Conservation (phyloP, 1,140 invertebrate genomes). For the Coptotermes formosanus region DNA sequence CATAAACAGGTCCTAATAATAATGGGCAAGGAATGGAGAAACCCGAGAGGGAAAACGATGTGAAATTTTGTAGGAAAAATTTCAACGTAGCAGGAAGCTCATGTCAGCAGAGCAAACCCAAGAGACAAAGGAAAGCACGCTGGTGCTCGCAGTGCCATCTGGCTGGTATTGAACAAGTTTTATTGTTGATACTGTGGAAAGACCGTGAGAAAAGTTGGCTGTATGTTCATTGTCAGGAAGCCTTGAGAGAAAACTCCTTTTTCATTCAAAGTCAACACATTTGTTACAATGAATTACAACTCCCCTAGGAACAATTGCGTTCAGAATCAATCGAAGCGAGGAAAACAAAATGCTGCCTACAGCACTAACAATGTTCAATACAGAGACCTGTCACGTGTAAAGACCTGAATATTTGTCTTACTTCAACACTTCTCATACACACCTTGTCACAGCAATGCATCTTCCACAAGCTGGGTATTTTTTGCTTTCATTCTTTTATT, state of each 20-base stretch:
- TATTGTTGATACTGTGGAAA: neutral
- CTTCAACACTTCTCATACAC: no score
- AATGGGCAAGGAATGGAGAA: neutral
- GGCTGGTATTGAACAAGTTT: neutral
- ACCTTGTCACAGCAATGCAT: no score
- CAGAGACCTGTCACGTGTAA: no score
- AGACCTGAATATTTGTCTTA: no score
- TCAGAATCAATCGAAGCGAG: neutral
- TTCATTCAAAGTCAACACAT: neutral
- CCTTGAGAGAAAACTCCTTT: neutral
- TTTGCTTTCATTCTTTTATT: no score
- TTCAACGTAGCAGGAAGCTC: neutral
- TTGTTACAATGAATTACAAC: constrained; percentile 3
- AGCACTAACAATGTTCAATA: neutral
- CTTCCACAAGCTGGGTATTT: no score
- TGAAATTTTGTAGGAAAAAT: neutral
- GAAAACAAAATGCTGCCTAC: neutral
- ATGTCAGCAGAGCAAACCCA: neutral
- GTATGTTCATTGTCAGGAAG: neutral
- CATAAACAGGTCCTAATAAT: neutral
- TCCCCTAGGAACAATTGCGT: neutral
- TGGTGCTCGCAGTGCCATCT: neutral
- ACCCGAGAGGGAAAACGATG: neutral
- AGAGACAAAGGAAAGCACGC: neutral
- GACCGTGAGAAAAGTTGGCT: neutral